These are phyloP conservation scores for Peromyscus aztecus DNA, from an alignment of 2,797 vertebrate genomes.

Conservation along the genomic window DNA sequence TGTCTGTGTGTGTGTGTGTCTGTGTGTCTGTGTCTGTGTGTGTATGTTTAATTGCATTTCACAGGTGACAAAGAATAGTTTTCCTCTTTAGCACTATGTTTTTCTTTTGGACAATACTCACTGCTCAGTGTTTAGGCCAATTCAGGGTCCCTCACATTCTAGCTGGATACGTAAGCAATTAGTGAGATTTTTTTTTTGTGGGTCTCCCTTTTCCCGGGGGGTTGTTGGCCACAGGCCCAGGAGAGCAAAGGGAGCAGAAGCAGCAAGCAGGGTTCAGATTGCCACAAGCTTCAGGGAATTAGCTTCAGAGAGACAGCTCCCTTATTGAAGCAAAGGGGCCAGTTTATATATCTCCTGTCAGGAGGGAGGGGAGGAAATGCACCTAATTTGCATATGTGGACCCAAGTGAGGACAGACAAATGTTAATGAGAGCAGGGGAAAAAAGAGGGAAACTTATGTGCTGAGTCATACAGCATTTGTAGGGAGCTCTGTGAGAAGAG, in stretches of 20 bases:
- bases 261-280: not conserved
- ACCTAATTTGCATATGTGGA: not conserved
- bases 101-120: not conserved
- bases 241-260: not conserved
- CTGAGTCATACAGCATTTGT: not conserved
- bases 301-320: not conserved
- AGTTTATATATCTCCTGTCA: not conserved
- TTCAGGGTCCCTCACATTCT: not conserved
- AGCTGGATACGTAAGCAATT: not conserved
- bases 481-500: not conserved
- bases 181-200: not conserved
- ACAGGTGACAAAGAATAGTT: not conserved
- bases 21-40: not conserved
- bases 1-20: not conserved
- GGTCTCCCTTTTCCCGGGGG: not conserved
- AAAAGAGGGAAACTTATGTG: not conserved
- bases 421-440: not conserved
- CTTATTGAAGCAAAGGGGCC: not conserved
- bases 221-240: not conserved
- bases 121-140: not conserved
- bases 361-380: not conserved
- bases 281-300: not conserved
- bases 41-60: not conserved
- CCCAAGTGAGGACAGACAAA: not conserved
- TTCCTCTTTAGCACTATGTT: not conserved